Evolutionary conservation across 2,888 invertebrate species (phyloP).

Genomic region (Rhagium mordax): DNA sequence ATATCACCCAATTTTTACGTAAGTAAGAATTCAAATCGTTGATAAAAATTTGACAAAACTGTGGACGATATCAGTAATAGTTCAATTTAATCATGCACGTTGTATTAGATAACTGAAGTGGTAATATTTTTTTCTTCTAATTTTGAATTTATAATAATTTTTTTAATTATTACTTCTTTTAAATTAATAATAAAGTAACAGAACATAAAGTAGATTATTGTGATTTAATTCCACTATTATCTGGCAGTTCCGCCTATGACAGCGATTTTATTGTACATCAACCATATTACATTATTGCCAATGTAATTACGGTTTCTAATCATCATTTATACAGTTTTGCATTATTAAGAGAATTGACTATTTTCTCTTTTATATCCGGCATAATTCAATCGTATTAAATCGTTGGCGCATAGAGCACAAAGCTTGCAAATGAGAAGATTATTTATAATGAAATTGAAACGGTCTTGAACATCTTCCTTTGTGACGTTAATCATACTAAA

Average conservation of each 20-base stretch:
- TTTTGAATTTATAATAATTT: too few species aligned
- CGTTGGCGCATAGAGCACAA: constrained; percentile 1
- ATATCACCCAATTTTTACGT: too few species aligned
- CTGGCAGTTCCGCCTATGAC: background rate
- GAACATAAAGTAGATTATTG: too few species aligned
- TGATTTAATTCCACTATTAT: background rate
- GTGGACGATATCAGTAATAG: too few species aligned
- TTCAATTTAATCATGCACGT: too few species aligned
- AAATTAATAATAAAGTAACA: too few species aligned
- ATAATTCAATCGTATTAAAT: background rate
- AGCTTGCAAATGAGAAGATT: background rate
- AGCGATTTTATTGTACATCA: constrained; percentile 2
- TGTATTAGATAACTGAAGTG: too few species aligned
- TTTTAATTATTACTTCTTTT: too few species aligned
- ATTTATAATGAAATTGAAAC: constrained; percentile 2
- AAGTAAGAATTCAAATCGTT: too few species aligned
- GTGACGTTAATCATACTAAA: constrained; percentile 1
- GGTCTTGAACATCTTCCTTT: background rate
- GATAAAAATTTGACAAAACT: too few species aligned
- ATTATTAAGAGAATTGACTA: constrained; percentile 8
- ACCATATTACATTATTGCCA: background rate
- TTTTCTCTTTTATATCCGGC: constrained; percentile 19
- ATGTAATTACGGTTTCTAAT: constrained; percentile 6
- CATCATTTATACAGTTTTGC: constrained; percentile 7
- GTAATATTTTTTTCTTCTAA: too few species aligned